Conservation (phyloP, 2,888 invertebrate genomes). For the Pseudococcus jackbeardsleyi region DNA sequence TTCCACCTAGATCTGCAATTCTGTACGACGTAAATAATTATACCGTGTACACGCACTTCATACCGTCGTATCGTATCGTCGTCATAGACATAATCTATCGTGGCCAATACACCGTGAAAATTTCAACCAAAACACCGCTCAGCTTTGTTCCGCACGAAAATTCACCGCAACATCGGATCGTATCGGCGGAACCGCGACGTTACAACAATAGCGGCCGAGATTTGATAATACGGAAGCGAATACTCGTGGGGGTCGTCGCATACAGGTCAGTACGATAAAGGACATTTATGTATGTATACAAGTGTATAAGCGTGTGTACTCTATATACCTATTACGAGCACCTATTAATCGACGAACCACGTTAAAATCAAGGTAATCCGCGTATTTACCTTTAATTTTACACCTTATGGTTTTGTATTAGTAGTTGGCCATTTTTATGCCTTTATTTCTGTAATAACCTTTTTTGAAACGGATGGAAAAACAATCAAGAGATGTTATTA, state of each 20-base stretch:
- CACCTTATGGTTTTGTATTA: not conserved
- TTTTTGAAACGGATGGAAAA: not conserved
- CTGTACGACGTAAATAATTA: not conserved
- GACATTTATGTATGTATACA: not conserved
- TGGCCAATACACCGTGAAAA: conserved; percentile 26
- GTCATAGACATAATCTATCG: not conserved
- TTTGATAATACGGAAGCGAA: conserved; percentile 6
- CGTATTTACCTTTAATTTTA: not conserved
- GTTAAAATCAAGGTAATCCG: not conserved
- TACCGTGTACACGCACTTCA: not conserved
- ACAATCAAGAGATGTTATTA: not conserved
- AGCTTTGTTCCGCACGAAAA: conserved; percentile 20
- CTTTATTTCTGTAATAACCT: not conserved
- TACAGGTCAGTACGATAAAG: conserved; percentile 47
- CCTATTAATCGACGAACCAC: not conserved
- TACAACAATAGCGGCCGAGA: conserved; percentile 10
- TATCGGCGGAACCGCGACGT: not conserved
- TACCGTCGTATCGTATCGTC: not conserved
- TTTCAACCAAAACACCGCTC: conserved; percentile 1
- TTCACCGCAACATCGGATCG: not conserved
- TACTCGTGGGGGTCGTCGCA: not conserved
- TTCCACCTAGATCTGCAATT: not conserved
- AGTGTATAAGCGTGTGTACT: too few species aligned
- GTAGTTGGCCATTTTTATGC: not conserved
- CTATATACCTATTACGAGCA: not conserved